A percentile compares a stretch with the other conserved stretches of the same genome.
phyloP scores from a whole-genome alignment of 2,113 vertebrate species.

The Pagrus major region DNA sequence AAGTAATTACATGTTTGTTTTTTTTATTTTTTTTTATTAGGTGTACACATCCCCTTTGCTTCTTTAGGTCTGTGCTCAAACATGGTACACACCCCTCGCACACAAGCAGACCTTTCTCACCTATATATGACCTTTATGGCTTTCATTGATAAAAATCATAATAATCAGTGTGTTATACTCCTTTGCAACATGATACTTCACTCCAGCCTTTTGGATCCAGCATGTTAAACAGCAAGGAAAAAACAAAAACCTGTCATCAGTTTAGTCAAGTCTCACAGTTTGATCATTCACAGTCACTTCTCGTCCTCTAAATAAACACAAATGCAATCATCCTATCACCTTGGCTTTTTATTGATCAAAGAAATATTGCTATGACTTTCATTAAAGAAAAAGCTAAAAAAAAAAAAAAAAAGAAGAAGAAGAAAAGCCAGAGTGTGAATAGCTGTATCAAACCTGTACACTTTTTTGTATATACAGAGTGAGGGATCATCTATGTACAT shows the following conservation, averaged over 20 bases:
- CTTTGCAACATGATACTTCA: conserved; percentile 46
- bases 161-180: conserved; percentile 59
- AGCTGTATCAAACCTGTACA: conserved; percentile 81
- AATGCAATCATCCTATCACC: conserved; percentile 59
- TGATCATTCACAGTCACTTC: conserved; percentile 69
- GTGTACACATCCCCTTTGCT: conserved; percentile 62
- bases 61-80: conserved; percentile 60
- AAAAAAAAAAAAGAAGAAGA: conserved; percentile 66
- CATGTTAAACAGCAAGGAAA: conserved; percentile 58
- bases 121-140: conserved; percentile 67
- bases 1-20: conserved; percentile 30
- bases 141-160: conserved; percentile 70
- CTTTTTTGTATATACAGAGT: conserved; percentile 74
- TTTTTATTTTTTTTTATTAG: conserved; percentile 48
- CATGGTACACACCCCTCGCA: conserved; percentile 39
- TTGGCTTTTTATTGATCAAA: conserved; percentile 78
- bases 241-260: conserved; percentile 32
- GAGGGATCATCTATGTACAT: conserved; percentile 78
- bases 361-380: conserved; percentile 82
- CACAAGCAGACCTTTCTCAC: conserved; percentile 47
- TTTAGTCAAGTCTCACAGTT: conserved; percentile 72
- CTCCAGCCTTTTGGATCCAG: conserved; percentile 59
- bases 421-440: conserved; percentile 74
- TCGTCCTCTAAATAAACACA: conserved; percentile 50
- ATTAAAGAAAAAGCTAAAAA: conserved; percentile 67